phyloP scores from a whole-genome alignment of 1,140 invertebrate genomes.

The Calycopis cecrops region DNA sequence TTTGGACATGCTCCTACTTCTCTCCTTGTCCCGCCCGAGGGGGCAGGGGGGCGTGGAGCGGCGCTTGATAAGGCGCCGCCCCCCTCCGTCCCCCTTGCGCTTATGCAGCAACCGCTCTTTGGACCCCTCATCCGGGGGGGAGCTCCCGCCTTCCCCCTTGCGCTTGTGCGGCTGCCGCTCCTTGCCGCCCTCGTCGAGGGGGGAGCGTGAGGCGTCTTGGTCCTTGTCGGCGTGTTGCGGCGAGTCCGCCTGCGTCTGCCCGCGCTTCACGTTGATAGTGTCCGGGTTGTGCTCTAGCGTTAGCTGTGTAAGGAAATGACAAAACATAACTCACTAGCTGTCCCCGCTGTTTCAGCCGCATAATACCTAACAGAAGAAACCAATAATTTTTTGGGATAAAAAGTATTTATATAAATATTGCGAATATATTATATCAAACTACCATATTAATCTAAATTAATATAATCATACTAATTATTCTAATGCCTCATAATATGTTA shows the following conservation, averaged over 20 bases:
- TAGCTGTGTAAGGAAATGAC: constrained; percentile 68
- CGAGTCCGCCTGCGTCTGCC: constrained; percentile 18
- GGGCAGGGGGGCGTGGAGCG: constrained; percentile 56
- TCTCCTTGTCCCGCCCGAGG: constrained; percentile 80
- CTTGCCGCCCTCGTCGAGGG: too few relatives aligned
- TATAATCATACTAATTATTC: too few relatives aligned
- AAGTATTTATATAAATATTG: too few relatives aligned
- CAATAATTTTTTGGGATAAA: too few relatives aligned
- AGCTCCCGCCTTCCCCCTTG: constrained; percentile 78
- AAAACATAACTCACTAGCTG: background rate
- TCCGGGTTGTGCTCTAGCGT: constrained; percentile 94
- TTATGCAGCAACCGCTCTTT: constrained; percentile 1
- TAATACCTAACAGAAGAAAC: too few relatives aligned
- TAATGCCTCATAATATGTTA: too few relatives aligned
- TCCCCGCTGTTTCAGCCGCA: too few relatives aligned
- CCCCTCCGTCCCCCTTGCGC: constrained; percentile 20
- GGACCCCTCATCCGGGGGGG: too few relatives aligned
- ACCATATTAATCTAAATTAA: too few relatives aligned
- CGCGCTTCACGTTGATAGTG: constrained; percentile 40
- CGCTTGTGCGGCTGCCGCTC: constrained; percentile 76
- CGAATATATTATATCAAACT: too few relatives aligned
- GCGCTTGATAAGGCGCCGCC: constrained; percentile 50
- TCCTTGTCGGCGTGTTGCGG: background rate
- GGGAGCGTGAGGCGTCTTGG: background rate
- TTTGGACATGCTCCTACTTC: constrained; percentile 90